phyloP scores from a whole-genome alignment of 2,888 invertebrate species.

The Aphrophora alni region DNA sequence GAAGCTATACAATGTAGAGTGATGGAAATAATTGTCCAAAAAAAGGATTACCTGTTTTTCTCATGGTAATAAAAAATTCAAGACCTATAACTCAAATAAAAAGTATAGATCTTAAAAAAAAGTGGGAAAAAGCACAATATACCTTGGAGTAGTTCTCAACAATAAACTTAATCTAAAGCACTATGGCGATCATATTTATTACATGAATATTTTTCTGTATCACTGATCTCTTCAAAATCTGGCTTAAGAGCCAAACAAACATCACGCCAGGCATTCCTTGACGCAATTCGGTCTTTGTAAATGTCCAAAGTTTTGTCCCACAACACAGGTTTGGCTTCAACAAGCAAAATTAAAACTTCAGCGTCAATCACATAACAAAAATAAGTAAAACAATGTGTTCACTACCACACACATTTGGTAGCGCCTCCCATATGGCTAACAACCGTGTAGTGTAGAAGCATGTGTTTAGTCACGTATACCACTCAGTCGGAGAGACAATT shows the following conservation, averaged over 20 bases:
- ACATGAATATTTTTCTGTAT: slow-evolving; percentile 28
- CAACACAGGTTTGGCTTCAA: slow-evolving; percentile 43
- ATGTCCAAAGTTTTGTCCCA: slow-evolving; percentile 42
- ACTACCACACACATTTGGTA: too few relatives aligned
- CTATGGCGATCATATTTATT: too few relatives aligned
- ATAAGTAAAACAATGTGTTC: slow-evolving; percentile 11
- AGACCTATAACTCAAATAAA: too few relatives aligned
- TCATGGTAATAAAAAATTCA: too few relatives aligned
- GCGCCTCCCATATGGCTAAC: slow-evolving; percentile 23
- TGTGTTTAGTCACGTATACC: slow-evolving; percentile 41
- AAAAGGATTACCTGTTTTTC: too few relatives aligned
- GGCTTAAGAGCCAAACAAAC: slow-evolving; percentile 25
- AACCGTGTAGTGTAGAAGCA: slow-evolving; percentile 40
- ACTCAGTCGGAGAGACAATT: slow-evolving; percentile 11
- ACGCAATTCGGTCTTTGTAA: slow-evolving; percentile 44
- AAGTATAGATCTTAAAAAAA: too few relatives aligned
- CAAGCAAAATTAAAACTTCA: slow-evolving; percentile 37
- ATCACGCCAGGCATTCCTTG: slow-evolving; percentile 44
- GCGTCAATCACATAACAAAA: slow-evolving; percentile 27
- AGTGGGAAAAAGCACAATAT: too few relatives aligned
- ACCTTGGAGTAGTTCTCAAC: too few relatives aligned
- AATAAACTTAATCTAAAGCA: too few relatives aligned
- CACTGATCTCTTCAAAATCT: slow-evolving; percentile 23
- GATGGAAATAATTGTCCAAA: too few relatives aligned
- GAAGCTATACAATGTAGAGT: too few relatives aligned